Evolutionary conservation across 30 jellyfish, hydroid and myxozoan species (phyloP).

Genomic region (Chrysaora quinquecirrha): DNA sequence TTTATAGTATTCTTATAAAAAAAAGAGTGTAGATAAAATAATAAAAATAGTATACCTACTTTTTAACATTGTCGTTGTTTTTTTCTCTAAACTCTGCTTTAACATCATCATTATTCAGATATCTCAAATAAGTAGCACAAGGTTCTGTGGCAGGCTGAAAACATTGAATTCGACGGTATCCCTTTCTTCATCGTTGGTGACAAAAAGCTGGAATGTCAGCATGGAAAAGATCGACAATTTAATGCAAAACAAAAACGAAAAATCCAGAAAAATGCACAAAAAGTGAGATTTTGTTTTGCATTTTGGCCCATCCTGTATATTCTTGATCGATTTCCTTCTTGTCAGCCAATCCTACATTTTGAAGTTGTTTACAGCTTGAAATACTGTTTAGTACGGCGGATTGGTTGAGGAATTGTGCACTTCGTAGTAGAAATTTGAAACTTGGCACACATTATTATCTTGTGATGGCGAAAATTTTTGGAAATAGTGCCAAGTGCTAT

Average conservation of each 20-base stretch:
- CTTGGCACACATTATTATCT: not conserved
- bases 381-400: not conserved
- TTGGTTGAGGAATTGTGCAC: constrained; percentile 1
- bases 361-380: no score
- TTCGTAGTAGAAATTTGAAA: not conserved
- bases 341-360: no score
- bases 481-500: not conserved
- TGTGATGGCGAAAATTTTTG: not conserved
- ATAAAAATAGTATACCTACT: no score
- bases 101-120: no score
- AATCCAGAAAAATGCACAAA: not conserved
- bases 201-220: constrained; percentile 1
- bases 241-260: not conserved
- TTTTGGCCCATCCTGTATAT: no score
- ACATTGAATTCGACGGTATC: not conserved
- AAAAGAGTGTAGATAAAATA: no score
- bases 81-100: no score
- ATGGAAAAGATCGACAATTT: constrained; percentile 2
- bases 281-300: no score
- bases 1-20: no score
- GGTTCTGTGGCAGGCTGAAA: not conserved
- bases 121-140: no score
- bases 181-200: not conserved
- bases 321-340: no score
- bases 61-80: no score